phyloP scores from a whole-genome alignment of 2,888 invertebrate species.

The Heliconius ismenius region DNA sequence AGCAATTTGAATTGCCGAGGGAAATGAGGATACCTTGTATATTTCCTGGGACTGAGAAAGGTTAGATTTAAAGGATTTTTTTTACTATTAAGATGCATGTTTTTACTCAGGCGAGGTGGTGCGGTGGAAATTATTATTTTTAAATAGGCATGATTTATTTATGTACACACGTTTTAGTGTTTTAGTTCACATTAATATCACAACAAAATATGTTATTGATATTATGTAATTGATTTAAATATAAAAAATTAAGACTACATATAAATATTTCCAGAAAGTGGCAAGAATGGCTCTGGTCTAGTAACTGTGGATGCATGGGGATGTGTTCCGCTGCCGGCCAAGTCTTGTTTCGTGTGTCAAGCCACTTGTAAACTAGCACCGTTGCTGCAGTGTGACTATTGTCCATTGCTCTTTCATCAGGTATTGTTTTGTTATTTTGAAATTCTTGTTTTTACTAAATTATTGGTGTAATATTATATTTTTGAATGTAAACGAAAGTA shows the following conservation, averaged over 20 bases:
- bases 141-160: too few relatives aligned
- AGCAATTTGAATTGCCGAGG: constrained; percentile 92
- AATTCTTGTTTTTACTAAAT: too few relatives aligned
- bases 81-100: too few relatives aligned
- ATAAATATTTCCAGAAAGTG: constrained; percentile 48
- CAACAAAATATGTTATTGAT: too few relatives aligned
- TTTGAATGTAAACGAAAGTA: too few relatives aligned
- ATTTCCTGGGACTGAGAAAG: constrained; percentile 92
- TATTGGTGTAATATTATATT: too few relatives aligned
- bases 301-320: constrained; percentile 75
- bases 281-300: constrained; percentile 60
- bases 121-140: too few relatives aligned
- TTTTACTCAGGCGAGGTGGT: too few relatives aligned
- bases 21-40: constrained; percentile 89
- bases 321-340: constrained; percentile 90
- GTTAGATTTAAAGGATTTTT: constrained; percentile 56
- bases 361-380: constrained; percentile 92
- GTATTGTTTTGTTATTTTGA: constrained; percentile 43
- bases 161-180: too few relatives aligned
- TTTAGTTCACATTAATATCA: too few relatives aligned
- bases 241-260: too few relatives aligned
- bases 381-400: constrained; percentile 96
- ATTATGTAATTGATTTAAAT: too few relatives aligned
- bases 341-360: constrained; percentile 91
- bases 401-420: constrained; percentile 93